Evolutionary conservation across 2,797 vertebrate species (phyloP), one percentile per base, ranked within the genome.

Genomic region (Parotocinclus haroldoi): DNA sequence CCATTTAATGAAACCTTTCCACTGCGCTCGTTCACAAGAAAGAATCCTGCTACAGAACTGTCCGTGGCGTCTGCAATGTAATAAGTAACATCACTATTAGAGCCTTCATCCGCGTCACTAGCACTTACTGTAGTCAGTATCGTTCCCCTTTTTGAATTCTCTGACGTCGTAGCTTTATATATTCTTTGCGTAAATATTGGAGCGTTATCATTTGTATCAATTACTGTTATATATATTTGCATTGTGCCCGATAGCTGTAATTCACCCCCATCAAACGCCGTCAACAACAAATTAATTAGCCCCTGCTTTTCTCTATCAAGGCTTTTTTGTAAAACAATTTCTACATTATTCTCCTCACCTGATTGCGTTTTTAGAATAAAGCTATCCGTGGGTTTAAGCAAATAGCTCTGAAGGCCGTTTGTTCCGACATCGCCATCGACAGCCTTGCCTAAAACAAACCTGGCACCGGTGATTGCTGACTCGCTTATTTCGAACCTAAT

Each of bases 121-220:
- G 69, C 83, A 71, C 73, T 82, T 39, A 69, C 61, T 1, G 37
- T 45, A 1, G 6, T 69, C 8, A 74, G 7, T 45, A 50, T 14
- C 4, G 19, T 38, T 1, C 51, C 56, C 39, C 61, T 66, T 1
- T 14, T 9, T 3, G 57, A 16, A 11, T 69, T 74, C 40, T 74
- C 72, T 0, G 1, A 1, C 1, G 69, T 6, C 7, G 60, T 46
- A 7, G 71, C 14, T 14, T 42, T 73, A 2, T 73, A 73, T 0
- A 36, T 14, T 0, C 49, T 65, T 0, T 85, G 74, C 0, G 68
- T 82, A 63, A 89, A 90, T 12, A 86, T 78, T 6, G 88, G 87
- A 9, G 88, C 81, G 14, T 90, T 89, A 55, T 89, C 88, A 57
- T 89, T 89, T 0, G 0, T 74, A 6, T 89, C 88, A 5, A 89